These are phyloP conservation scores for Notodonta ziczac DNA, from an alignment of 2,888 invertebrate genomes.

Conservation along the genomic window DNA sequence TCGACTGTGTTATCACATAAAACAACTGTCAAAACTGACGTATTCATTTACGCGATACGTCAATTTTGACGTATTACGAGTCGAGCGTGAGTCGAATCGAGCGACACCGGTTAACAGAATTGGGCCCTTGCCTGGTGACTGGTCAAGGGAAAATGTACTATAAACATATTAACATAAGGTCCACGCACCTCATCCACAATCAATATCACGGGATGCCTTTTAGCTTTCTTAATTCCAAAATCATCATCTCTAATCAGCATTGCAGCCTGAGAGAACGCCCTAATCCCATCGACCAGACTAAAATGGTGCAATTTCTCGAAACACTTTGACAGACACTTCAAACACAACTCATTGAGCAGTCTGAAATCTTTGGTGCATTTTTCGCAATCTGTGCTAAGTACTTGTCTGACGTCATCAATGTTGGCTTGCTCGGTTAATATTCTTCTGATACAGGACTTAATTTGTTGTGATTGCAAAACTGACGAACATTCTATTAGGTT, in stretches of 20 bases:
- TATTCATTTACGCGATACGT: too few relatives aligned
- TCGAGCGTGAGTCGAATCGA: too few relatives aligned
- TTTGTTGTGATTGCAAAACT: slow-evolving; percentile 61
- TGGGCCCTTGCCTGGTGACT: too few relatives aligned
- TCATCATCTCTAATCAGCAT: slow-evolving; percentile 66
- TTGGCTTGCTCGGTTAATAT: slow-evolving; percentile 72
- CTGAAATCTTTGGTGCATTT: slow-evolving; percentile 59
- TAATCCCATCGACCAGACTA: slow-evolving; percentile 68
- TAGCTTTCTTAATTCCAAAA: slow-evolving; percentile 70
- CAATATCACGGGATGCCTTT: slow-evolving; percentile 86
- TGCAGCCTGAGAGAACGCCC: slow-evolving; percentile 68
- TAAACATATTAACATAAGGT: not conserved
- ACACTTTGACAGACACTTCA: slow-evolving; percentile 65
- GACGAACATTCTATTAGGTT: slow-evolving; percentile 67
- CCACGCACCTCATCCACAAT: slow-evolving; percentile 87
- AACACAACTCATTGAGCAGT: slow-evolving; percentile 60
- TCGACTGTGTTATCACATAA: too few relatives aligned
- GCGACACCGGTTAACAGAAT: too few relatives aligned
- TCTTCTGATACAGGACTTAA: slow-evolving; percentile 65
- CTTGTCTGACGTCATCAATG: slow-evolving; percentile 51
- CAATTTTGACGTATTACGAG: too few relatives aligned
- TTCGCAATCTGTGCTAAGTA: slow-evolving; percentile 50
- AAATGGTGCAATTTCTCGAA: slow-evolving; percentile 68
- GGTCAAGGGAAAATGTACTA: too few relatives aligned
- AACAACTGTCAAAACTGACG: too few relatives aligned